phyloP scores from a whole-genome alignment of 2,113 vertebrate genomes.

The Mesembrinibis cayennensis region DNA sequence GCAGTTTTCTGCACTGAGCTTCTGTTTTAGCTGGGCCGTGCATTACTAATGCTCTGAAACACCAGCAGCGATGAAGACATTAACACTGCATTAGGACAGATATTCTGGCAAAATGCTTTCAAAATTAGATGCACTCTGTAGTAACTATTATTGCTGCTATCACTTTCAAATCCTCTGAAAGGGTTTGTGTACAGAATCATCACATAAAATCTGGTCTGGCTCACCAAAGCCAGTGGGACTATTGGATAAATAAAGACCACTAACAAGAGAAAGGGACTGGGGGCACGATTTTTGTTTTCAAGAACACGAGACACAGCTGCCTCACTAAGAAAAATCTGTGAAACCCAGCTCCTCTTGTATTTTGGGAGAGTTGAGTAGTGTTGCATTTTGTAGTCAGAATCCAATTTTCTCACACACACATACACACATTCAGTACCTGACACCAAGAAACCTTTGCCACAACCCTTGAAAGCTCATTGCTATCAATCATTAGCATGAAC shows the following conservation, averaged over 20 bases:
- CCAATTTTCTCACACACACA: background rate
- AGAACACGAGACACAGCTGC: background rate
- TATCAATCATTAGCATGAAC: background rate
- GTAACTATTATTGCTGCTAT: background rate
- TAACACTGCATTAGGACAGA: background rate
- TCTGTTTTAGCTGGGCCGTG: background rate
- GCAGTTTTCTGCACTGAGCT: background rate
- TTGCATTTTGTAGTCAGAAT: background rate
- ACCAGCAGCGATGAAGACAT: background rate
- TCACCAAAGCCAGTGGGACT: background rate
- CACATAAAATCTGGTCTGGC: background rate
- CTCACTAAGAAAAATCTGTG: background rate
- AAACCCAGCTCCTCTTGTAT: background rate
- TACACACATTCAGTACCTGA: background rate
- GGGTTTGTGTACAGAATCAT: background rate
- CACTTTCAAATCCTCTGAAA: background rate
- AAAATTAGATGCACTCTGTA: background rate
- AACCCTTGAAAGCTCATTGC: background rate
- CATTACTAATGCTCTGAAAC: background rate
- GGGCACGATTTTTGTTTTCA: background rate
- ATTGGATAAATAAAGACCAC: background rate
- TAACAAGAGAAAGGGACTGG: background rate
- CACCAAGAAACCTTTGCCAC: background rate
- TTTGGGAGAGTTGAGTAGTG: background rate
- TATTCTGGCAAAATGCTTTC: background rate